A percentile compares a stretch with the other conserved stretches of the same genome.
Evolutionary conservation across 2,888 invertebrate genomes (phyloP).

Genomic region (Melanotus villosus): DNA sequence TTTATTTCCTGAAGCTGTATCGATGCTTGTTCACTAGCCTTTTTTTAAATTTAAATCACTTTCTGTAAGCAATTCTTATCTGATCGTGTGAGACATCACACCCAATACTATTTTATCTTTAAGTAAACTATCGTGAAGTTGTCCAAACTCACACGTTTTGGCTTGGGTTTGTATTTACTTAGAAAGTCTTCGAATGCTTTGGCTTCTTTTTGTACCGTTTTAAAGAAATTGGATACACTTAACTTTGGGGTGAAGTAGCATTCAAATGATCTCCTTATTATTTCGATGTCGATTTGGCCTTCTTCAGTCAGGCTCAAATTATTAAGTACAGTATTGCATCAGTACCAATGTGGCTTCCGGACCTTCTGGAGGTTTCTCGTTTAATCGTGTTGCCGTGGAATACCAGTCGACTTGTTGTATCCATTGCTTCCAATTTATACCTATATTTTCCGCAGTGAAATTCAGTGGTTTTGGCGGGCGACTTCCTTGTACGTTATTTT

Average conservation of each 20-base stretch:
- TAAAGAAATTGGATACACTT: slow-evolving; percentile 52
- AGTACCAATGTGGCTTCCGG: slow-evolving; percentile 47
- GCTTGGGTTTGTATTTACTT: too few relatives aligned
- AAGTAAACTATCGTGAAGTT: slow-evolving; percentile 41
- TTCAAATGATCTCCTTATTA: slow-evolving; percentile 48
- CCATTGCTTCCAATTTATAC: slow-evolving; percentile 45
- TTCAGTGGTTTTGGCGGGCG: too few relatives aligned
- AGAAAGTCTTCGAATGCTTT: too few relatives aligned
- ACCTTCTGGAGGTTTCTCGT: slow-evolving; percentile 40
- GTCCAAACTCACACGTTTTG: too few relatives aligned
- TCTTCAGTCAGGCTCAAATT: slow-evolving; percentile 41
- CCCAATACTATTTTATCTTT: slow-evolving; percentile 48
- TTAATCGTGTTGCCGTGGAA: slow-evolving; percentile 41
- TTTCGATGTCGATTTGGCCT: slow-evolving; percentile 30
- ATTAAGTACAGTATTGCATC: slow-evolving; percentile 42
- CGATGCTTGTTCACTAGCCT: too few relatives aligned
- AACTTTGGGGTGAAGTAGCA: slow-evolving; percentile 49
- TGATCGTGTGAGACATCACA: slow-evolving; percentile 21
- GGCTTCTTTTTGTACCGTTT: slow-evolving; percentile 45
- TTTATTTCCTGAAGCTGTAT: too few relatives aligned
- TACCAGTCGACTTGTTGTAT: slow-evolving; percentile 48
- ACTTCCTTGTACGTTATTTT: too few relatives aligned
- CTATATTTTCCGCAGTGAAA: too few relatives aligned
- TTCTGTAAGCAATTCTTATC: slow-evolving; percentile 36
- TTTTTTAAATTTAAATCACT: too few relatives aligned